phyloP scores from a whole-genome alignment of 2,797 vertebrate genomes.

The Vireo griseus region DNA sequence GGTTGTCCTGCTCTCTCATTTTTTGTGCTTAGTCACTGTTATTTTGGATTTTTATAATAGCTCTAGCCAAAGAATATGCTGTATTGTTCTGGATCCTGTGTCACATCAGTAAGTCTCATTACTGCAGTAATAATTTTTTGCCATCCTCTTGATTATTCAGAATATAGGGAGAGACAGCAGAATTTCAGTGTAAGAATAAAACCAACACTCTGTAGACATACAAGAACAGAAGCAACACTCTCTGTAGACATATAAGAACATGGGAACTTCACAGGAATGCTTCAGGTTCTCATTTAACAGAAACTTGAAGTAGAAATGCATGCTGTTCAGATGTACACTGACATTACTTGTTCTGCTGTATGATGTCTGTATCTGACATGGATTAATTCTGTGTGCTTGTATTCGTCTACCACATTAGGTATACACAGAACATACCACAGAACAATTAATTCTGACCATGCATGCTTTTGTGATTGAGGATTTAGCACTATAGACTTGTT shows the following conservation, averaged over 20 bases:
- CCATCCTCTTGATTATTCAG: not conserved
- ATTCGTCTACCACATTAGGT: not conserved
- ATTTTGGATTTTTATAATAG: not conserved
- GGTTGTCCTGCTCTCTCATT: not conserved
- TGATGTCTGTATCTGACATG: not conserved
- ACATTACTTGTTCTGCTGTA: not conserved
- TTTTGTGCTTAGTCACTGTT: not conserved
- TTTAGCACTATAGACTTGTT: not conserved
- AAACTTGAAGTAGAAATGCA: not conserved
- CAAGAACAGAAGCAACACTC: not conserved
- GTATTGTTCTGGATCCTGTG: not conserved
- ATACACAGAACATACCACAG: not conserved
- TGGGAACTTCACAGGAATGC: not conserved
- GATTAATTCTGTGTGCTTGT: not conserved
- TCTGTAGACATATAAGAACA: not conserved
- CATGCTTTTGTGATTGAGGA: not conserved
- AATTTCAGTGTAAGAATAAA: not conserved
- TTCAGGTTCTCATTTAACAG: not conserved
- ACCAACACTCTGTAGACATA: not conserved
- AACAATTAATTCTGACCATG: not conserved
- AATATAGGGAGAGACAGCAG: not conserved
- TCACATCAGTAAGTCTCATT: not conserved
- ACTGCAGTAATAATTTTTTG: not conserved
- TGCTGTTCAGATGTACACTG: not conserved
- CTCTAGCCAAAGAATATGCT: not conserved